phyloP scores from a whole-genome alignment of 2,888 invertebrate species.

The Nymphalis urticae region DNA sequence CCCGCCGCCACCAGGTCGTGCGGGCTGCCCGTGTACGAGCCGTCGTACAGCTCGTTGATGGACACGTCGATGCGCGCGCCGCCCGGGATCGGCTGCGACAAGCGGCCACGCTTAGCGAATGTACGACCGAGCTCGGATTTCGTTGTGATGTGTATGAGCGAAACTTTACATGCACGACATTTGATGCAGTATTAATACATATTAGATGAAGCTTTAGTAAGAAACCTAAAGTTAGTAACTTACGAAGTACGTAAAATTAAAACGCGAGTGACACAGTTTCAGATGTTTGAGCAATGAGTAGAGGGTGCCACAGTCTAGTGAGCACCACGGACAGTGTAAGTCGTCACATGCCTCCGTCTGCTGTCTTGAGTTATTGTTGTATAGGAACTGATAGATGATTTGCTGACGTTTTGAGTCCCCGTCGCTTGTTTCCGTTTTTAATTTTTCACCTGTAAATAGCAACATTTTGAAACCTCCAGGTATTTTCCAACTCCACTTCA shows the following conservation, averaged over 20 bases:
- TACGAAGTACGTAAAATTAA: constrained; percentile 95
- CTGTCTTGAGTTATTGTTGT: constrained; percentile 96
- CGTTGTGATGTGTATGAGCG: not conserved
- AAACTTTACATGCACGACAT: too few relatives aligned
- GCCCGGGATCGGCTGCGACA: constrained; percentile 84
- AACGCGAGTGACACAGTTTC: constrained; percentile 95
- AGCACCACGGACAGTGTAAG: constrained; percentile 97
- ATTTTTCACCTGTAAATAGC: constrained; percentile 55
- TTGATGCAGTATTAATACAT: too few relatives aligned
- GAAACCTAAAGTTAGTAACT: constrained; percentile 58
- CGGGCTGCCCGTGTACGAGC: constrained; percentile 96
- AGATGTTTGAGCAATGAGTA: constrained; percentile 96
- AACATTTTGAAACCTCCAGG: not conserved
- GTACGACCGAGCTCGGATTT: too few relatives aligned
- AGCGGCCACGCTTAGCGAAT: not conserved
- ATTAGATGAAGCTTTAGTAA: not conserved
- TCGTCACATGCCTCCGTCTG: constrained; percentile 97
- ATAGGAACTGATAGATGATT: constrained; percentile 97
- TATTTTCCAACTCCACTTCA: not conserved
- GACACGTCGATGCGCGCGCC: constrained; percentile 96
- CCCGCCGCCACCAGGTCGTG: constrained; percentile 92
- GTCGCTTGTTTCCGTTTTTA: constrained; percentile 52
- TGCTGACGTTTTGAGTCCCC: constrained; percentile 82
- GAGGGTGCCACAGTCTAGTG: constrained; percentile 91
- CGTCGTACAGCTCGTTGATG: constrained; percentile 96